Evolutionary conservation across 2,888 invertebrate species (phyloP), one percentile per base, ranked within the genome.

Genomic region (Exephanes ischioxanthus): DNA sequence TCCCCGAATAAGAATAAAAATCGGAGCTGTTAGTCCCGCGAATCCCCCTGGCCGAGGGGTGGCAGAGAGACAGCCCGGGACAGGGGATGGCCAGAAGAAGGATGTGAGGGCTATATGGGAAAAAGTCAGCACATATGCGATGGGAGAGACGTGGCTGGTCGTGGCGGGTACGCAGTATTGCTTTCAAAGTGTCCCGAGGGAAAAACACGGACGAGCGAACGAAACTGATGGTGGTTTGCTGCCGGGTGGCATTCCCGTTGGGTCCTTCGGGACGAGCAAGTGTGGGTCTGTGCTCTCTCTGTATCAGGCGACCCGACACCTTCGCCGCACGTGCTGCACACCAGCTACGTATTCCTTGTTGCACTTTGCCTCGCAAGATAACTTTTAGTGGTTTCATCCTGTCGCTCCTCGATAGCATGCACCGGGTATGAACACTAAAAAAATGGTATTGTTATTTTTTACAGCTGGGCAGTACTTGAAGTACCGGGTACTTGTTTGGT

Each of bases 141-240:
- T 83, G 90, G 87, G 89, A 90, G 87, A 88, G 45, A 71, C 83
- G 79, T 63, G 80, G 87, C 87, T 87, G 88, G 89, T 79, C 86
- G 88, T 89, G 88, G 89, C 87, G 92, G 89, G 90, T 90, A 91
- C 90, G 89, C 89, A 90, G 90, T 91, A 93, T 92, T 91, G 92
- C 93, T 92, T 91, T 93, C 90, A 92, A 91, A 91, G 89, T 86
- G 90, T 91, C 92, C 92, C 92, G 90, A 87, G 93, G 86, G 77
- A 83, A 45, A 37, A 7, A 90, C 58, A 72, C 86, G 84, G 87
- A 90, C 89, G 91, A 90, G 91, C 90, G 92, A 89, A 88, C 80
- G 80, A 33, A 80, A 77, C 83, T 71, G 83, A 85, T 80, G 77
- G 80, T 71, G 30, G 33, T 26, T 51, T 63, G 73, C 71, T 77